These are phyloP conservation scores for Bombyx mandarina DNA, from an alignment of 1,140 invertebrate species.

Conservation along the genomic window DNA sequence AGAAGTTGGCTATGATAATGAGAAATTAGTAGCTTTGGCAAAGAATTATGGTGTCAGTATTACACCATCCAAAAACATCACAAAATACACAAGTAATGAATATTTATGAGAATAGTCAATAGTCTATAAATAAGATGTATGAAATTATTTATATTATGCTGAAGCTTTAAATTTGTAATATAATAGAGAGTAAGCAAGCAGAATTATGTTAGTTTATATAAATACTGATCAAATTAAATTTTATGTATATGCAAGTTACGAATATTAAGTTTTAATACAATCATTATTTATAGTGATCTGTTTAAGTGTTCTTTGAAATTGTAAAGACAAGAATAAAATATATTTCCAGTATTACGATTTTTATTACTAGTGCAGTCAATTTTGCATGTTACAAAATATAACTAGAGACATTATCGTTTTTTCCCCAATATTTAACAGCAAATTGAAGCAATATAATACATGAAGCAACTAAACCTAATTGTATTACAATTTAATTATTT, in stretches of 20 bases:
- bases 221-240: constrained; percentile 64
- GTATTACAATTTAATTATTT: not conserved
- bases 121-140: constrained; percentile 27
- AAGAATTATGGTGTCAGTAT: constrained; percentile 63
- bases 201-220: constrained; percentile 64
- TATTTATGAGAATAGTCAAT: constrained; percentile 65
- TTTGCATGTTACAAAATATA: not conserved
- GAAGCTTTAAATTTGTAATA: constrained; percentile 66
- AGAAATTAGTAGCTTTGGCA: constrained; percentile 57
- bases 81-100: constrained; percentile 70
- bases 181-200: constrained; percentile 64
- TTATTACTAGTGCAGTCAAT: not conserved
- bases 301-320: constrained; percentile 28
- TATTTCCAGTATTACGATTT: constrained; percentile 1
- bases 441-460: too few species aligned
- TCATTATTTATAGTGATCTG: constrained; percentile 41
- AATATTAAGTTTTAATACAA: constrained; percentile 66
- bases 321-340: constrained; percentile 8
- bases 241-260: constrained; percentile 67
- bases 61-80: constrained; percentile 61
- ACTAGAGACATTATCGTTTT: not conserved
- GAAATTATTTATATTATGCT: constrained; percentile 65
- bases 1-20: constrained; percentile 66
- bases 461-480: too few species aligned
- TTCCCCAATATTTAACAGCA: not conserved